Conservation (phyloP, 1,140 invertebrate genomes). For the Drosophila ercepeae region DNA sequence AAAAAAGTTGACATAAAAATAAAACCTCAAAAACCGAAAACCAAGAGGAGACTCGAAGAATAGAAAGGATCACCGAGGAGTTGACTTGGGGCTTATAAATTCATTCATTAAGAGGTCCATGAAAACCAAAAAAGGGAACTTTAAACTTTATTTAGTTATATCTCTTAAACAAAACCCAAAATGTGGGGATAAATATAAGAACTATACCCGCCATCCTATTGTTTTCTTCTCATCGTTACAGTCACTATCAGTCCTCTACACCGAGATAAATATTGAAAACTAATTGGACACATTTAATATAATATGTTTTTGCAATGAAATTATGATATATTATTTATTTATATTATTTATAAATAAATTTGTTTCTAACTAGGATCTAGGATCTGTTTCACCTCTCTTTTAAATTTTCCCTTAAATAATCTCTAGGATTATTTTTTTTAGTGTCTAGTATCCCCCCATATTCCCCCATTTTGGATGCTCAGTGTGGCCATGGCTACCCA, state of each 20-base stretch:
- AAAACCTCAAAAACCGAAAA: slow-evolving; percentile 11
- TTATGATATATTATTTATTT: too few species aligned
- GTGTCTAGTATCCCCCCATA: slow-evolving; percentile 12
- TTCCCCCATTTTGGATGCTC: slow-evolving; percentile 63
- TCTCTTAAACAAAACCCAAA: slow-evolving; percentile 64
- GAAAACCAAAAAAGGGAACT: neutral
- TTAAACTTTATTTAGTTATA: slow-evolving; percentile 75
- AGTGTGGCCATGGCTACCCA: slow-evolving; percentile 76
- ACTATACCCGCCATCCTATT: slow-evolving; percentile 43
- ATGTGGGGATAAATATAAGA: slow-evolving; percentile 6
- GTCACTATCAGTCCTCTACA: slow-evolving; percentile 50
- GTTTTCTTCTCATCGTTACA: slow-evolving; percentile 54
- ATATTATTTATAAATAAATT: too few species aligned
- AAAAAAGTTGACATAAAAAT: slow-evolving; percentile 66
- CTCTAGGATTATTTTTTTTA: neutral
- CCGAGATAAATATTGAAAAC: neutral
- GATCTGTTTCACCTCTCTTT: too few species aligned
- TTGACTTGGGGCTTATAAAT: slow-evolving; percentile 56
- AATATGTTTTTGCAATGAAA: too few species aligned
- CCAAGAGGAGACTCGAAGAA: slow-evolving; percentile 1
- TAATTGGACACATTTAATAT: neutral
- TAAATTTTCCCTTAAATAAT: too few species aligned
- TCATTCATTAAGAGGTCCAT: slow-evolving; percentile 46
- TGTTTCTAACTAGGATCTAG: neutral
- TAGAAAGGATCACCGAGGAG: slow-evolving; percentile 50